phyloP scores from a whole-genome alignment of 2,888 invertebrate species.

The Tupiocoris notatus region DNA sequence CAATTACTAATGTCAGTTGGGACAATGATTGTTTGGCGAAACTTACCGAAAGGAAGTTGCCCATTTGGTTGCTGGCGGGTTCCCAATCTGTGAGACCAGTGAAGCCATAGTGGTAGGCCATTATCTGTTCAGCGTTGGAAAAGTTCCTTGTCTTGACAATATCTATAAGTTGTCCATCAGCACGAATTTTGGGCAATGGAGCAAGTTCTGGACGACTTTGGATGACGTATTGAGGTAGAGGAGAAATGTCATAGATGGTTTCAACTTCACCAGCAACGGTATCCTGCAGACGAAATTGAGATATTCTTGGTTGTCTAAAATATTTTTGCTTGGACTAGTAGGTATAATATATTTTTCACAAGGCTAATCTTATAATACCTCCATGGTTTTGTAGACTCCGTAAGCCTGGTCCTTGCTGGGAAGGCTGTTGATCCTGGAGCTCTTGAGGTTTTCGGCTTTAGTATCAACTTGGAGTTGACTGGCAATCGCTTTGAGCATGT shows the following conservation, averaged over 20 bases:
- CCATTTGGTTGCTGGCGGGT: conserved; percentile 56
- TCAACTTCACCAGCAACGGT: conserved; percentile 70
- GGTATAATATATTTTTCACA: too few species aligned
- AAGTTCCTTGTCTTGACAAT: conserved; percentile 68
- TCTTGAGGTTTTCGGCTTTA: conserved; percentile 59
- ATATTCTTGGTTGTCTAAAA: too few species aligned
- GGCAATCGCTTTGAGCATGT: conserved; percentile 67
- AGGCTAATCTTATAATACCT: too few species aligned
- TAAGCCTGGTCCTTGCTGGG: conserved; percentile 55
- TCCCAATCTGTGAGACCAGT: conserved; percentile 60
- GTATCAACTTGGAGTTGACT: conserved; percentile 69
- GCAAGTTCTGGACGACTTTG: conserved; percentile 60
- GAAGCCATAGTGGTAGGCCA: conserved; percentile 67
- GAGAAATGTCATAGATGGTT: conserved; percentile 66
- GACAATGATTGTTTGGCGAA: not conserved
- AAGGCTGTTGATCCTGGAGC: conserved; percentile 56
- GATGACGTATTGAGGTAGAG: conserved; percentile 60
- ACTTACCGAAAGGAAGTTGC: conserved; percentile 58
- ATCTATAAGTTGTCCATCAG: conserved; percentile 59
- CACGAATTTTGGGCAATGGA: conserved; percentile 56
- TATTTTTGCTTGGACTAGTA: too few species aligned
- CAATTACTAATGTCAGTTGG: too few species aligned
- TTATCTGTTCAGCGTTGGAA: conserved; percentile 62
- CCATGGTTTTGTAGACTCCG: conserved; percentile 67
- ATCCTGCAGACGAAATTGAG: conserved; percentile 52